Evolutionary conservation across 2,888 invertebrate genomes (phyloP), one percentile per base, ranked within the genome.

Genomic region (Tridacna gigas): DNA sequence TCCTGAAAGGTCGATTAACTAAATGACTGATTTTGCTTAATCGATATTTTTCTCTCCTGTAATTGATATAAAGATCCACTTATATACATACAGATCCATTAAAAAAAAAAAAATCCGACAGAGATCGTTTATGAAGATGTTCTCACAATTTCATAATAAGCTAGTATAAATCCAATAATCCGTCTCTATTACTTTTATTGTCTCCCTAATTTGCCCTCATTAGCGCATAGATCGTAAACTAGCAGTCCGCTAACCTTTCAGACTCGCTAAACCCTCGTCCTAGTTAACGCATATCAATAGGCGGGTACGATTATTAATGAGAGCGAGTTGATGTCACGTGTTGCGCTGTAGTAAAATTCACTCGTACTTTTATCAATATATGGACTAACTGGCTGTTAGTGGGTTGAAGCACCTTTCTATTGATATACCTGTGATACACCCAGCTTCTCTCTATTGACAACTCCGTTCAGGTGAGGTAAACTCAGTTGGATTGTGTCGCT

Each of bases 151-250:
- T 37, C 9, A 56, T 56, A 1, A n/a, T 56, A 1, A 56, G 9
- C 56, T 56, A 9, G 56, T 4, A 1, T 4, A 56, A 56, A 56
- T n/a, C 56, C 37, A 37, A 37, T 37, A 37, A 37, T 37, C 37
- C 37, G 37, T 37, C 37, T 7, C 37, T 37, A 37, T 18, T 56
- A 20, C 56, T 28, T 28, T 65, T 13, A 65, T 65, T 65, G 28
- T 65, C 26, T 28, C 18, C 25, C 26, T 65, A 28, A 65, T 26
- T 26, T 65, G 5, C 65, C 25, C 28, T 65, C 65, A 65, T 65
- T 65, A 65, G 65, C 65, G 15, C 13, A 18, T 28, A 22, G 28
- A 18, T 65, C 65, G 65, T 65, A 65, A 65, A 65, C 11, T 65
- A 65, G 15, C 65, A 4, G 25, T 5, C 15, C 25, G 25, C 15